Evolutionary conservation across 2,113 vertebrate genomes (phyloP), one percentile per base, ranked within the genome.

Genomic region (Colaptes auratus): DNA sequence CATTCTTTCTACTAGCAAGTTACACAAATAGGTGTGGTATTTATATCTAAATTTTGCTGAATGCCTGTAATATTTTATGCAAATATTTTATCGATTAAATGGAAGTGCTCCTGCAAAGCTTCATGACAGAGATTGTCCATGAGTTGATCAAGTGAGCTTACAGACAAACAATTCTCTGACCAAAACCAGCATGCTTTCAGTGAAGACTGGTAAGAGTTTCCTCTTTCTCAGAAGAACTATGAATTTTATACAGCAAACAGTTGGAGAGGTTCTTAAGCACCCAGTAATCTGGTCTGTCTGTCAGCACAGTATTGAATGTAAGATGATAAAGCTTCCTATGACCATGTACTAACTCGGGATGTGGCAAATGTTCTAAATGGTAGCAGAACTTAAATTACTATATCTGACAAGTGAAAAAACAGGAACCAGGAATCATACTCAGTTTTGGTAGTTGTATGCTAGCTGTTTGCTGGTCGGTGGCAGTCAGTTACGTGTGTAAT

Each of bases 401-500:
- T 98, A 97, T 97, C 96, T 98, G 97, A 97, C 96, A 95, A 95
- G 77, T 95, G 95, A 96, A 86, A 92, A 96, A 93, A 83, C 95
- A 97, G 59, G 64, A 94, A 95, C 86, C 94, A 91, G 82, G 89
- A 96, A 95, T 95, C 90, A 88, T 98, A 89, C 92, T 95, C 75
- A 88, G 72, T 92, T 90, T 87, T 69, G 89, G 65, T 96, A 97
- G 95, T 82, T 88, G 86, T 97, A 81, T 82, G 92, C 96, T 97
- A 96, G 96, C 97, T 95, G 95, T 97, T 93, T 95, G 98, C 98
- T 98, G 98, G 97, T 97, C 95, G 98, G 96, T 98, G 98, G 98
- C 98, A 97, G 98, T 98, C 97, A 97, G 98, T 98, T 97, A 98
- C 85, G 92, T 93, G 95, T 98, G 97, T 98, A 96, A 98, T 96